Evolutionary conservation across 2,888 invertebrate genomes (phyloP), one percentile per base, ranked within the genome.

Genomic region (Perizoma flavofasciatum): DNA sequence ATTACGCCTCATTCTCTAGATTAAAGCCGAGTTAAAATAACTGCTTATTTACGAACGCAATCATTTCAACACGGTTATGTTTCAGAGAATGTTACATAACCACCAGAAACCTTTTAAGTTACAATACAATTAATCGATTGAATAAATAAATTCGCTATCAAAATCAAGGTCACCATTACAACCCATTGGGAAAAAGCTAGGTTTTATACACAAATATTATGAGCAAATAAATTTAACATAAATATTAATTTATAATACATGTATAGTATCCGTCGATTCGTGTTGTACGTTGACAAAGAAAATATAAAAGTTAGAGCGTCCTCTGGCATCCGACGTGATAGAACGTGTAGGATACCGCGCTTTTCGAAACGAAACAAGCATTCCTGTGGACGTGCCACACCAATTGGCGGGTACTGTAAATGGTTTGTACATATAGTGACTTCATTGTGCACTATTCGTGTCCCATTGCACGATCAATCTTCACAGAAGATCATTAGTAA

Each of bases 381-480:
- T 34, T 10, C 33, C 5, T 48, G n/a, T 9, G n/a, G 35, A 39
- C 37, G 46, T 37, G 48, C 48, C n/a, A 43, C 41, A 45, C 45
- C 40, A 55, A 59, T 46, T 49, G 46, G 10, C 71, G 80, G 72
- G 72, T 72, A 65, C 72, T 76, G 44, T 48, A 53, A 53, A 63
- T 81, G 77, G 73, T 91, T 91, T 92, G 89, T 89, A 91, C 91
- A 92, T 73, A 86, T 81, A 89, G 89, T 88, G 90, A 92, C 88
- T 88, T 83, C 79, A 86, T 92, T 90, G 89, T 92, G 92, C 90
- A 83, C 69, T 77, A 22, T 54, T 39, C 40, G 35, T 58, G 43
- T 45, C 9, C 9, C 22, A 51, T 47, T 46, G 55, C 55, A 52
- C 59, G 41, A 48, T 11, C 45, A 45, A 55, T 59, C 50, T 63